Conservation (phyloP, 2,113 vertebrate species). For the Pachypanchax playfairii region DNA sequence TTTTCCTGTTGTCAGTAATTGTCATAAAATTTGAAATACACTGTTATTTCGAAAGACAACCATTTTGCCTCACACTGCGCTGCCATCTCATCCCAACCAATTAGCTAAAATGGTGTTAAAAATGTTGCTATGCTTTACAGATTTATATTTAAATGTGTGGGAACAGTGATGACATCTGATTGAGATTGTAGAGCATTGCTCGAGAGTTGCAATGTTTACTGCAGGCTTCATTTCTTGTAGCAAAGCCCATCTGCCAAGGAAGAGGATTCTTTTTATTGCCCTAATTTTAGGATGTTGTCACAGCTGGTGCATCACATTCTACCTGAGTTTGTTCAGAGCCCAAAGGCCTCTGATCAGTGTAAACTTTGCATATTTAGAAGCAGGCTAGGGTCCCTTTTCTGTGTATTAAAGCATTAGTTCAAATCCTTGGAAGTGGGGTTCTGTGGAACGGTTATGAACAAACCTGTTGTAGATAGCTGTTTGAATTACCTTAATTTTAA, state of each 20-base stretch:
- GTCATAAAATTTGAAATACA: conserved; percentile 12
- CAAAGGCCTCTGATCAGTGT: not conserved
- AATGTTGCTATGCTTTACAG: conserved; percentile 16
- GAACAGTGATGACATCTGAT: conserved; percentile 4
- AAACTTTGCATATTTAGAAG: not conserved
- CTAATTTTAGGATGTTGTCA: conserved; percentile 30
- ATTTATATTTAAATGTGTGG: conserved; percentile 21
- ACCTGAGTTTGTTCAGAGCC: not conserved
- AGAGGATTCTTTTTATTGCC: conserved; percentile 22
- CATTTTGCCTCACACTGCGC: conserved; percentile 19
- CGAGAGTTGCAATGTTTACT: conserved; percentile 23
- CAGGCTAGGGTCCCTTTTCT: not conserved
- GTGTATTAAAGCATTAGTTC: too few relatives aligned
- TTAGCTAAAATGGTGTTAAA: conserved; percentile 34
- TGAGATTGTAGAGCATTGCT: not conserved
- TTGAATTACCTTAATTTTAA: too few relatives aligned
- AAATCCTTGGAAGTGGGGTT: too few relatives aligned
- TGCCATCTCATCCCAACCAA: conserved; percentile 25
- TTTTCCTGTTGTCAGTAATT: conserved; percentile 40
- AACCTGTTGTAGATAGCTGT: too few relatives aligned
- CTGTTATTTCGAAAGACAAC: conserved; percentile 30
- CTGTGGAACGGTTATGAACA: too few relatives aligned
- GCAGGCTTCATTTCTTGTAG: conserved; percentile 22
- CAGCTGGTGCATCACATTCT: not conserved
- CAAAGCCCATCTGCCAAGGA: conserved; percentile 17